Percentiles rank a stretch among this genome's conserved stretches.
phyloP scores from a whole-genome alignment of 2,797 vertebrate species.

The Chrosomus eos region DNA sequence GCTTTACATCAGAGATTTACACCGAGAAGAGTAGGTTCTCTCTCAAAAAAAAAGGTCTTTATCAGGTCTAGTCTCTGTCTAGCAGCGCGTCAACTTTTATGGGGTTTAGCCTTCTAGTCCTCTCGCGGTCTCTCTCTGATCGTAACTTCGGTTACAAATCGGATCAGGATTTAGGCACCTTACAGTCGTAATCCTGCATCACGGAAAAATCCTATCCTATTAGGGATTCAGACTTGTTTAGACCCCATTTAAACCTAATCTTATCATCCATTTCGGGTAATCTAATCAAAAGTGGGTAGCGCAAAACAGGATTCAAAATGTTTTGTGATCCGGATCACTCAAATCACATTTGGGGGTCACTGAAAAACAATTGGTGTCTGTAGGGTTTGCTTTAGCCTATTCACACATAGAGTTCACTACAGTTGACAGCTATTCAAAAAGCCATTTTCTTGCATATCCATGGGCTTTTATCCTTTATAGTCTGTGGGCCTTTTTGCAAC shows the following conservation, averaged over 20 bases:
- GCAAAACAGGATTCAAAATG: no score
- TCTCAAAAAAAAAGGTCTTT: neutral
- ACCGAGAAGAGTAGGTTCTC: neutral
- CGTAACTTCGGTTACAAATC: slow-evolving; percentile 51
- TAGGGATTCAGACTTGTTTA: neutral
- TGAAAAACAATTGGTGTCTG: neutral
- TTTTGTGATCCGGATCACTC: neutral
- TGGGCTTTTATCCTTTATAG: no score
- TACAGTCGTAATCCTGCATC: slow-evolving; percentile 79
- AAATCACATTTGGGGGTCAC: neutral
- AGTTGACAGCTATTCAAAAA: no score
- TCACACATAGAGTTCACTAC: no score
- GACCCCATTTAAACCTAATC: slow-evolving; percentile 59
- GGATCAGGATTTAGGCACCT: slow-evolving; percentile 77
- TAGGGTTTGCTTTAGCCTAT: neutral
- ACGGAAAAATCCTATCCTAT: slow-evolving; percentile 80
- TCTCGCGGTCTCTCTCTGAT: neutral
- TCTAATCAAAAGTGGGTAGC: neutral
- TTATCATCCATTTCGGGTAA: neutral
- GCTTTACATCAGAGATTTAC: slow-evolving; percentile 9
- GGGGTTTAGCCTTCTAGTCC: neutral
- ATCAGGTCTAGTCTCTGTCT: neutral
- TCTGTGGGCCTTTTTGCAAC: neutral
- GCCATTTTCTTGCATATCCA: no score
- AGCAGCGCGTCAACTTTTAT: neutral